Evolutionary conservation across 2,797 vertebrate species (phyloP).

Genomic region (Odontamblyopus rebecca): DNA sequence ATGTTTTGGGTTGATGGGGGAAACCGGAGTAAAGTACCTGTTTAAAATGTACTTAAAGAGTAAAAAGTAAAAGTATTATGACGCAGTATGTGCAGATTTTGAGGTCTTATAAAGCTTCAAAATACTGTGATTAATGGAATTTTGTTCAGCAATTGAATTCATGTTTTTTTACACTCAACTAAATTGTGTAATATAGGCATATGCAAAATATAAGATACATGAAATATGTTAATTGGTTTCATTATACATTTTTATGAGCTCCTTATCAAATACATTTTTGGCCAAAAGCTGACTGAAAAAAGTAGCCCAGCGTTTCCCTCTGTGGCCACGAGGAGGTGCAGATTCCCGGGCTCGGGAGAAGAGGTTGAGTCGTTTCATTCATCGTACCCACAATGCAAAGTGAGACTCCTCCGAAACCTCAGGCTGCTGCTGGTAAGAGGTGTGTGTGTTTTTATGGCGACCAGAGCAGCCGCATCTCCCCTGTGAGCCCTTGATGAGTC

Average conservation of each 20-base stretch:
- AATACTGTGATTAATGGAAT: no score
- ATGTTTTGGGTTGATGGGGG: no score
- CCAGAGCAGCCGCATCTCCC: slow-evolving; percentile 41
- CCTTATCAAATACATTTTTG: background rate
- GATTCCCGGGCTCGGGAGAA: slow-evolving; percentile 27
- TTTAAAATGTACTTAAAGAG: no score
- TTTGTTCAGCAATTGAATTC: no score
- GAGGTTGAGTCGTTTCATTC: slow-evolving; percentile 71
- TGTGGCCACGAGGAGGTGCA: slow-evolving; percentile 58
- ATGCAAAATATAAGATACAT: no score
- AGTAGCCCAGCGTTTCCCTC: rapidly evolving
- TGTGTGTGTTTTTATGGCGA: slow-evolving; percentile 65
- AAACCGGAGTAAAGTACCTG: no score
- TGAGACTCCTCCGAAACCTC: slow-evolving; percentile 67
- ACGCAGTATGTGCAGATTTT: no score
- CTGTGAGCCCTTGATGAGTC: slow-evolving; percentile 37
- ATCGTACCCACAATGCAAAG: slow-evolving; percentile 83
- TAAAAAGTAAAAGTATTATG: no score
- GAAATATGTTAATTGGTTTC: no score
- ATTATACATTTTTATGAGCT: background rate
- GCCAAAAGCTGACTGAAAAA: background rate
- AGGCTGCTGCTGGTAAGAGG: slow-evolving; percentile 23
- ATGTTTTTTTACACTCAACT: no score
- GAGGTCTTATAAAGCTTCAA: no score
- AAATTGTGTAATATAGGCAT: no score